Percentiles rank a stretch among this genome's conserved stretches.
phyloP scores from a whole-genome alignment of 2,888 invertebrate species.

The Drosophila buzzatii region DNA sequence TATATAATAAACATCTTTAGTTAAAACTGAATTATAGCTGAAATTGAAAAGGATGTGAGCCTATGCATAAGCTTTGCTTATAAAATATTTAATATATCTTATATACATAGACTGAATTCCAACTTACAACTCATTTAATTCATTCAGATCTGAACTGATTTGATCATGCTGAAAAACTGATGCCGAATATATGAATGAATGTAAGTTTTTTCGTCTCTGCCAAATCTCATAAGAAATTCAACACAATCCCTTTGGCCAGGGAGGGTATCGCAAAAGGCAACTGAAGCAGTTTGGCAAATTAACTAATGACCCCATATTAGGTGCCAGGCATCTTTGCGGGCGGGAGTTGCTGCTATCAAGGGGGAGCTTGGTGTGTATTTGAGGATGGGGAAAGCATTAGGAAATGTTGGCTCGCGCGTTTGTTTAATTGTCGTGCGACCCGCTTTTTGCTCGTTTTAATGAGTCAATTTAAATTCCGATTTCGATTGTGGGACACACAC shows the following conservation, averaged over 20 bases:
- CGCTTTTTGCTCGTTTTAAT: constrained; percentile 79
- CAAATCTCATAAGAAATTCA: constrained; percentile 14
- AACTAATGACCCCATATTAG: constrained; percentile 75
- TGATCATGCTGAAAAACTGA: no score
- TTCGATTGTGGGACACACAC: constrained; percentile 70
- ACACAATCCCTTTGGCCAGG: constrained; percentile 9
- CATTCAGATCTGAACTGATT: no score
- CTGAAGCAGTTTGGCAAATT: constrained; percentile 71
- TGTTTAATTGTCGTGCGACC: constrained; percentile 80
- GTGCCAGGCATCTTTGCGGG: constrained; percentile 36
- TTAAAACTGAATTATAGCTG: no score
- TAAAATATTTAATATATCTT: no score
- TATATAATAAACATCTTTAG: no score
- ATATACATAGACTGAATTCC: no score
- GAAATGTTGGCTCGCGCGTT: constrained; percentile 48
- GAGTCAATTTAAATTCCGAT: constrained; percentile 81
- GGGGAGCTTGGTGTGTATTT: neutral
- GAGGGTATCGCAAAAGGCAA: constrained; percentile 37
- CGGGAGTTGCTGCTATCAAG: constrained; percentile 1
- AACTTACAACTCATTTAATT: no score
- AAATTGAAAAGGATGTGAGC: no score
- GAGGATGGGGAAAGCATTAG: constrained; percentile 2
- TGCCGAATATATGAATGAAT: no score
- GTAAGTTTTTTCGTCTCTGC: no score
- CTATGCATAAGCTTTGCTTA: no score